These are phyloP conservation scores for Myotis findleyi DNA, from an alignment of 2,797 vertebrate genomes.

Conservation along the genomic window DNA sequence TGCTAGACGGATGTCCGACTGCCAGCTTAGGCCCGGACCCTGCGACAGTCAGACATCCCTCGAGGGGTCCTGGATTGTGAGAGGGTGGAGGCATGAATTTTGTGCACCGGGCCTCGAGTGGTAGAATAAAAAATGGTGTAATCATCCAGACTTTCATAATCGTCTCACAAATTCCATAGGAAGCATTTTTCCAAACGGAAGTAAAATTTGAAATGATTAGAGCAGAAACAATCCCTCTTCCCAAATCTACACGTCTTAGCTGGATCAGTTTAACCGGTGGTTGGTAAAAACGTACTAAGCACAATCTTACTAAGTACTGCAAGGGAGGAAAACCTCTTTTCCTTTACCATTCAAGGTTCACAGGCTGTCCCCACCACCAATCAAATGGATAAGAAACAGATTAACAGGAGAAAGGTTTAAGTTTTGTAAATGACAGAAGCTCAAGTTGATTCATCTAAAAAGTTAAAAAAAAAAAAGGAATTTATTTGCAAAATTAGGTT, in stretches of 20 bases:
- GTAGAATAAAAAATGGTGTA: background rate
- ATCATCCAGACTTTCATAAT: constrained; percentile 10
- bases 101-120: background rate
- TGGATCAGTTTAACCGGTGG: background rate
- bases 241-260: background rate
- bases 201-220: constrained; percentile 45
- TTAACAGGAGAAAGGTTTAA: background rate
- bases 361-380: background rate
- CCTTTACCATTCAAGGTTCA: background rate
- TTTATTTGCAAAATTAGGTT: constrained; percentile 2
- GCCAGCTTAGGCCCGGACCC: no score
- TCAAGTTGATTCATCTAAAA: background rate
- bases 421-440: background rate
- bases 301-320: background rate
- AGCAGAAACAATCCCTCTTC: background rate
- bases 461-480: background rate
- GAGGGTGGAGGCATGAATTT: no score
- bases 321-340: background rate
- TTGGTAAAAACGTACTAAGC: background rate
- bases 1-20: no score
- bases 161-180: background rate
- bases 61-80: no score
- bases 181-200: constrained; percentile 22
- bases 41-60: no score
- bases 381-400: background rate